These are phyloP conservation scores for Allolobophora icterica DNA, from an alignment of 2,888 invertebrate genomes.

Conservation along the genomic window DNA sequence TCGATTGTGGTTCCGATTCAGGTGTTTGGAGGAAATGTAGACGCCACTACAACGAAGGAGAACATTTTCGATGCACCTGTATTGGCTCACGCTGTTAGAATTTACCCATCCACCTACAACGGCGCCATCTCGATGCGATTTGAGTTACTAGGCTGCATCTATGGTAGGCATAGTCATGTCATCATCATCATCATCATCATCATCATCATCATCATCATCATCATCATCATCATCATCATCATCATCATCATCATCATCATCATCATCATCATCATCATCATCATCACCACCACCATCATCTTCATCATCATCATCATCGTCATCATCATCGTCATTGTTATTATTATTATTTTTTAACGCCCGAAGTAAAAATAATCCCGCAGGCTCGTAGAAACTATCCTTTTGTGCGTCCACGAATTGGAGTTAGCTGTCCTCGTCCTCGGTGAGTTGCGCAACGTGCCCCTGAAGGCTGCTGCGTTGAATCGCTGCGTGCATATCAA, in stretches of 20 bases:
- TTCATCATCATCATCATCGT: no score
- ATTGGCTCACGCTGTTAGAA: slow-evolving; percentile 26
- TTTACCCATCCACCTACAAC: slow-evolving; percentile 3
- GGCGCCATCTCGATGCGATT: slow-evolving; percentile 32
- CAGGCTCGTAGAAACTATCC: no score
- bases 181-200: background rate
- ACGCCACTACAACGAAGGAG: background rate
- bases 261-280: background rate
- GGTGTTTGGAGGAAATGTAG: slow-evolving; percentile 23
- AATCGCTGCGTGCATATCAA: no score
- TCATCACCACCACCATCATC: no score
- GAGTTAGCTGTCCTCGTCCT: no score
- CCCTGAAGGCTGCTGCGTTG: no score
- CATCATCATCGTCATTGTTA: no score
- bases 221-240: slow-evolving; percentile 26
- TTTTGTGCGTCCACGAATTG: no score
- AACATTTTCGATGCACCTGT: slow-evolving; percentile 10
- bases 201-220: background rate
- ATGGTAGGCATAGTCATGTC: background rate
- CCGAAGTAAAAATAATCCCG: no score
- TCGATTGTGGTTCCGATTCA: background rate
- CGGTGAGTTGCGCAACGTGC: no score
- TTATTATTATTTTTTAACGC: no score
- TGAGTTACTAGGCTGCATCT: slow-evolving; percentile 32
- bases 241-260: slow-evolving; percentile 26